Conservation (phyloP, 2,888 invertebrate genomes). For the Apotomis capreana region DNA sequence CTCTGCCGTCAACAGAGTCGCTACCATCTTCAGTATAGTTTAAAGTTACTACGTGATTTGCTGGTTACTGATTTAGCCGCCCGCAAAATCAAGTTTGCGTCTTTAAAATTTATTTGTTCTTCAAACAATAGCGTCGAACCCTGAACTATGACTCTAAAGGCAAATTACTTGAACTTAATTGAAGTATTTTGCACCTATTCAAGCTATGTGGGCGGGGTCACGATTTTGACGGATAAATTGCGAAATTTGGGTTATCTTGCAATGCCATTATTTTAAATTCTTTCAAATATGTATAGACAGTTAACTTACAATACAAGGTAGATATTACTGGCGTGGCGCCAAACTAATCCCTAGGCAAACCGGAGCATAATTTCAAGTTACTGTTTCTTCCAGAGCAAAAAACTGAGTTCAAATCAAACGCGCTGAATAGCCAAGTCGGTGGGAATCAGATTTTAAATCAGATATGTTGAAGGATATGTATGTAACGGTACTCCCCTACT, state of each 20-base stretch:
- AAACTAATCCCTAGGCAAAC: no score
- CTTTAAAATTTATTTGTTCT: constrained; percentile 27
- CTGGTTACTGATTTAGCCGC: neutral
- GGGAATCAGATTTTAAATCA: no score
- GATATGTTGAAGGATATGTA: no score
- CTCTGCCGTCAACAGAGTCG: neutral
- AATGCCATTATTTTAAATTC: constrained; percentile 19
- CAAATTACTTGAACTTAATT: constrained; percentile 20
- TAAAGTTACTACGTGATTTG: neutral
- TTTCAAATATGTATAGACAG: neutral
- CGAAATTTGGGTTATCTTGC: constrained; percentile 16
- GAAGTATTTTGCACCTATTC: constrained; percentile 26
- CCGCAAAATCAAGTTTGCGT: constrained; percentile 11
- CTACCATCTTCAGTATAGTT: neutral
- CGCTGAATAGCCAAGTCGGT: no score
- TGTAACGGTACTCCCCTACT: no score
- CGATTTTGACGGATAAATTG: constrained; percentile 12
- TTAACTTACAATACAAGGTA: no score
- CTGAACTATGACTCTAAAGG: constrained; percentile 25
- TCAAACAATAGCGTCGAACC: constrained; percentile 18
- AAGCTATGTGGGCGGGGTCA: constrained; percentile 21
- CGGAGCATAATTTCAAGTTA: no score
- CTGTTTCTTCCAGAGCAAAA: no score
- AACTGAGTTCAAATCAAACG: no score
- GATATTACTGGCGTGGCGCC: no score